These are phyloP conservation scores for Perodicticus potto DNA, from an alignment of 2,797 vertebrate species.

Conservation along the genomic window DNA sequence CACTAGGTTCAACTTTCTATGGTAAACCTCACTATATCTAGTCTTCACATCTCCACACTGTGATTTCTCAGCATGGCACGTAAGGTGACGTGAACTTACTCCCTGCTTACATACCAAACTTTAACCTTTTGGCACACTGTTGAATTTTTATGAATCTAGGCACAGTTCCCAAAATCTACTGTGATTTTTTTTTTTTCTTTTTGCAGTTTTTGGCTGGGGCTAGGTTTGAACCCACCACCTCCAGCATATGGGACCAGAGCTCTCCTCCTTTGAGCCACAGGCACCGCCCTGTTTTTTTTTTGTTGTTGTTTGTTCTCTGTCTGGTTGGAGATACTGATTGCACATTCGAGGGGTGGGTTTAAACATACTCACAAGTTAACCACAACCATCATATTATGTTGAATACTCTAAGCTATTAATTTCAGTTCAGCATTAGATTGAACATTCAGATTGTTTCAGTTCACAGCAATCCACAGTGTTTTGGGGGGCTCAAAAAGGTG, in stretches of 20 bases:
- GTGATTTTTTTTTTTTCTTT: too few species aligned
- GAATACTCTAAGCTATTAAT: background rate
- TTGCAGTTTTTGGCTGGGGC: too few species aligned
- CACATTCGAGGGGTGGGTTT: background rate
- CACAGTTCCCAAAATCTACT: background rate
- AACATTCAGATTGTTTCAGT: too few species aligned
- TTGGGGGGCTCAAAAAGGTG: too few species aligned
- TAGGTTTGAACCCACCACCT: too few species aligned
- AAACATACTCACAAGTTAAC: conserved; percentile 17
- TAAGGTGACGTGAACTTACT: background rate
- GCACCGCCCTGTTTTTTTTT: too few species aligned
- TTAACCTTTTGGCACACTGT: background rate
- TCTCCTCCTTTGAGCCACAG: too few species aligned
- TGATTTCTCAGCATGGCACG: background rate
- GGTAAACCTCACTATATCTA: background rate
- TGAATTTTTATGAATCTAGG: background rate
- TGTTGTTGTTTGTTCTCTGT: too few species aligned
- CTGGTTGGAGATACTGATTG: background rate
- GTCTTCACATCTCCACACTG: background rate
- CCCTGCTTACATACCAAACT: background rate
- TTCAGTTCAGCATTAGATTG: background rate
- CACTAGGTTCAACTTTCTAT: background rate
- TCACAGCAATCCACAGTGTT: too few species aligned
- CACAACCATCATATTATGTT: background rate
- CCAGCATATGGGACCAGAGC: too few species aligned